Percentiles rank a stretch among this genome's conserved stretches.
Conservation (phyloP, 2,888 invertebrate species). For the Ptychoptera contaminata region DNA sequence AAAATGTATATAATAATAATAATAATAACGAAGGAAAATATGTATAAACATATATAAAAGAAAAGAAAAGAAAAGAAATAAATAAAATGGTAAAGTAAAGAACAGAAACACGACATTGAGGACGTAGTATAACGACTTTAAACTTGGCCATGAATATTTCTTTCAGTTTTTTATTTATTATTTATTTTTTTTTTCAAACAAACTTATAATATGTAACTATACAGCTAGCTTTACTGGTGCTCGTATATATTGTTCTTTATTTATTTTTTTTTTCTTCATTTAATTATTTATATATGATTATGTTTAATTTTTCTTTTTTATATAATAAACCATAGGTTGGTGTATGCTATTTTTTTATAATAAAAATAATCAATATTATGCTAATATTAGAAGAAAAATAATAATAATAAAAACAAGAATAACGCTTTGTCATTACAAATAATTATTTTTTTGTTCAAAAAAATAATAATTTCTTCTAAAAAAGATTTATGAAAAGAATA, state of each 20-base stretch:
- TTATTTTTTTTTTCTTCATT: not conserved
- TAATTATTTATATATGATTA: not conserved
- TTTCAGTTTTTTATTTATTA: no score
- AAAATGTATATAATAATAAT: no score
- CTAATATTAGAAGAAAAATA: not conserved
- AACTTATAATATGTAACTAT: not conserved
- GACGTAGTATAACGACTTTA: not conserved
- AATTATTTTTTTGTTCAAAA: not conserved
- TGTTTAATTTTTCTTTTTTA: not conserved
- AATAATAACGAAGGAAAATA: no score
- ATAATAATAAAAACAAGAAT: not conserved
- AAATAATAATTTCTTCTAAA: not conserved
- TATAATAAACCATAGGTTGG: no score
- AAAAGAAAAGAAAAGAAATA: no score
- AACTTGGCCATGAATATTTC: constrained; percentile 1
- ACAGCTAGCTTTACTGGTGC: not conserved
- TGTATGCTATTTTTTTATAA: no score
- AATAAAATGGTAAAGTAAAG: no score
- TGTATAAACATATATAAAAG: no score
- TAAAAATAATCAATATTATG: no score
- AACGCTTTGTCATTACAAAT: not conserved
- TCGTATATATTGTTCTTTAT: not conserved
- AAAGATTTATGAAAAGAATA: no score
- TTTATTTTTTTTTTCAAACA: not conserved
- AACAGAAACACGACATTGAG: not conserved